phyloP scores from a whole-genome alignment of 2,113 vertebrate species.

The Chamaea fasciata region DNA sequence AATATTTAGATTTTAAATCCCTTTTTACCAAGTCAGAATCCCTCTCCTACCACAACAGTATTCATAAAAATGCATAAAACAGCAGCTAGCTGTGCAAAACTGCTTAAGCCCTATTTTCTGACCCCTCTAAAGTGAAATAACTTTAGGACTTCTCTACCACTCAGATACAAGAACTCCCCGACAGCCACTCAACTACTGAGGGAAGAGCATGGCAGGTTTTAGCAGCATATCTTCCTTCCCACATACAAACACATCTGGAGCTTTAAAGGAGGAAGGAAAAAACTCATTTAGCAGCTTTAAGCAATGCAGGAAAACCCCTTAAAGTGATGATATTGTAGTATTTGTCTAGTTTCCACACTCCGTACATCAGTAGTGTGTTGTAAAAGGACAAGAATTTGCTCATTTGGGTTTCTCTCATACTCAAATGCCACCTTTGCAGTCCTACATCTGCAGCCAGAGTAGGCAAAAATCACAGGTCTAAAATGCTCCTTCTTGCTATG shows the following conservation, averaged over 20 bases:
- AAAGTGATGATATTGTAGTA: not conserved
- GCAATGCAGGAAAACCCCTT: not conserved
- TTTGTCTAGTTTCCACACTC: not conserved
- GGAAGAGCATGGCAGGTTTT: not conserved
- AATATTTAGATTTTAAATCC: not conserved
- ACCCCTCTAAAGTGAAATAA: not conserved
- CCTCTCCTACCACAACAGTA: not conserved
- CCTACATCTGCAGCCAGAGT: not conserved
- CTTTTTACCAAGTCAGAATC: not conserved
- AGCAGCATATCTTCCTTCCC: not conserved
- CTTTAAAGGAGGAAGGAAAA: slow-evolving; percentile 13
- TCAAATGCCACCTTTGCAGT: not conserved
- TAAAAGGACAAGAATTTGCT: not conserved
- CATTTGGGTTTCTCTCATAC: not conserved
- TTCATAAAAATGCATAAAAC: not conserved
- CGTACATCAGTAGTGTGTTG: not conserved
- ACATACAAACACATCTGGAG: not conserved
- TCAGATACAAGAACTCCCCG: not conserved
- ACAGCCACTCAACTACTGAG: not conserved
- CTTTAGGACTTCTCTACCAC: not conserved
- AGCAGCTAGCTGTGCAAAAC: not conserved
- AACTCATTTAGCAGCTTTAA: not conserved
- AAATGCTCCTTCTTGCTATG: not conserved
- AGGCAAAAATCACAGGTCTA: not conserved
- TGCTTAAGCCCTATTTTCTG: not conserved